Percentiles rank a stretch among this genome's conserved stretches.
Evolutionary conservation across 2,113 vertebrate genomes (phyloP).

Genomic region (Anolis sagrei): DNA sequence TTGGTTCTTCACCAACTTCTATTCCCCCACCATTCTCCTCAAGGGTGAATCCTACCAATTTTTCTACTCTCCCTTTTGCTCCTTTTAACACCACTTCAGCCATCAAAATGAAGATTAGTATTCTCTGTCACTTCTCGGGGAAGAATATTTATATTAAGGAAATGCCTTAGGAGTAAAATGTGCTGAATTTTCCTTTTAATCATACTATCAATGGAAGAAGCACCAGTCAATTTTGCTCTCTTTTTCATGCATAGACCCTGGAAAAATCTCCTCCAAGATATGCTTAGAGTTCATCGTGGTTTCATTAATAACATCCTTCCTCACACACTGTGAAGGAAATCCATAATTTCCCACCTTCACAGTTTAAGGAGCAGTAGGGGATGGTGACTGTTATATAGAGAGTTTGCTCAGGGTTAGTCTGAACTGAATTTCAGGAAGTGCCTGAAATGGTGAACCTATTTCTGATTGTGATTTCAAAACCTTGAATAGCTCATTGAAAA

Average conservation of each 20-base stretch:
- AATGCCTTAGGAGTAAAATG: conserved; percentile 13
- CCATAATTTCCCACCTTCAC: background rate
- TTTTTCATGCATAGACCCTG: background rate
- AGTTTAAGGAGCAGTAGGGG: no score
- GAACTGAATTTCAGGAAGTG: no score
- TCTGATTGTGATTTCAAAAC: no score
- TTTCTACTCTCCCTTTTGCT: background rate
- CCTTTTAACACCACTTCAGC: background rate
- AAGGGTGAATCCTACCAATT: background rate
- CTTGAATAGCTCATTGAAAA: no score
- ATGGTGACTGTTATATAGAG: no score
- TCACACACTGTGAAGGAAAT: no score
- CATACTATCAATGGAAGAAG: background rate
- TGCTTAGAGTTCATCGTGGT: background rate
- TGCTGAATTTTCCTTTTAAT: conserved; percentile 1
- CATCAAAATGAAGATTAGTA: conserved; percentile 22
- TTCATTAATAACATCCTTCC: no score
- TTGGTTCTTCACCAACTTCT: background rate
- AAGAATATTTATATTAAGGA: conserved; percentile 18
- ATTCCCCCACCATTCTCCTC: background rate
- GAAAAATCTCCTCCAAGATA: background rate
- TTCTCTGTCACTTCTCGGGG: conserved; percentile 1
- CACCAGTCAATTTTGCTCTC: background rate
- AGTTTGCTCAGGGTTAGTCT: no score
- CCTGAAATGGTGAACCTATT: no score